Evolutionary conservation across 2,113 vertebrate genomes (phyloP).

Genomic region (Peromyscus polionotus): DNA sequence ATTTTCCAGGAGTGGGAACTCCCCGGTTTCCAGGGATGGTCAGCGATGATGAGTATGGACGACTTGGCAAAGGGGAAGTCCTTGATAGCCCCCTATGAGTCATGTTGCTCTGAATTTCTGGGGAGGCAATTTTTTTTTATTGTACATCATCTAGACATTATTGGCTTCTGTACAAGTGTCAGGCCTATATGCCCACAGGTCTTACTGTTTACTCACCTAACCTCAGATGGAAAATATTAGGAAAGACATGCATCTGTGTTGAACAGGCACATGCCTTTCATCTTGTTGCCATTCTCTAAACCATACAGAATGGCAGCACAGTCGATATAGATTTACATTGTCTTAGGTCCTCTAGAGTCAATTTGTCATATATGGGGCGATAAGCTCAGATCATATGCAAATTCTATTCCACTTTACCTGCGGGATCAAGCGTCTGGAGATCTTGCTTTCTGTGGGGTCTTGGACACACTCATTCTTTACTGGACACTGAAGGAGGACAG

Average conservation of each 20-base stretch:
- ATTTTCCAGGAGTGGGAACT: conserved; percentile 38
- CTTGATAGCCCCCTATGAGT: not conserved
- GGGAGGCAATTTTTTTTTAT: not conserved
- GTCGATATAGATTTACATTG: too few species aligned
- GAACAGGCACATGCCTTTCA: not conserved
- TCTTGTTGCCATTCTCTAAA: not conserved
- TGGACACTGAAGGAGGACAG: not conserved
- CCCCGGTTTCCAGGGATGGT: not conserved
- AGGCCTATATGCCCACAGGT: not conserved
- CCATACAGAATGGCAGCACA: not conserved
- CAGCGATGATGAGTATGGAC: not conserved
- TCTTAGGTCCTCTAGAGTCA: not conserved
- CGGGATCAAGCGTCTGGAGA: not conserved
- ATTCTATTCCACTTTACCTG: not conserved
- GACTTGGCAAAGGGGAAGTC: not conserved
- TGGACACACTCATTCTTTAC: not conserved
- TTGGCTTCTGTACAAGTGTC: not conserved
- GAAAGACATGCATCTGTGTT: not conserved
- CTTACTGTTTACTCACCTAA: not conserved
- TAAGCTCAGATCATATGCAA: too few species aligned
- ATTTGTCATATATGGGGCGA: not conserved
- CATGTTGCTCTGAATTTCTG: not conserved
- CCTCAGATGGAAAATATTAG: not conserved
- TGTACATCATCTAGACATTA: not conserved
- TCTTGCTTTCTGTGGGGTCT: not conserved